Conservation (phyloP, 1,140 invertebrate species). For the Brachionus koreanus region DNA sequence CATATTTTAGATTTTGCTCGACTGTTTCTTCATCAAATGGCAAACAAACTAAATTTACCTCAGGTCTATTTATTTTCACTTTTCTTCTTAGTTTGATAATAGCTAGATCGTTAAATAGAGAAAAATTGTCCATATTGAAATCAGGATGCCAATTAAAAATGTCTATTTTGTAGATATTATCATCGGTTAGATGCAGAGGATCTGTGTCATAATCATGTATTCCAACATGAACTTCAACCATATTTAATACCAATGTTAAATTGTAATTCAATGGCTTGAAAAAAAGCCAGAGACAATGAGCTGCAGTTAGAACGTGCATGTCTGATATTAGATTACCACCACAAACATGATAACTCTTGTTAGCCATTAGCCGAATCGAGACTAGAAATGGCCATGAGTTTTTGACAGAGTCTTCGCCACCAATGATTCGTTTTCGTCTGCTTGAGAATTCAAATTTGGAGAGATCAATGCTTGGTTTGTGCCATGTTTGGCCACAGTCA, state of each 20-base stretch:
- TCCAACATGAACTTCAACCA: conserved; percentile 40
- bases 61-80: conserved; percentile 32
- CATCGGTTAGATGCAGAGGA: background rate
- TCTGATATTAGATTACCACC: conserved; percentile 34
- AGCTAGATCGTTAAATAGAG: conserved; percentile 9
- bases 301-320: conserved; percentile 16
- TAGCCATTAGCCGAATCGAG: background rate
- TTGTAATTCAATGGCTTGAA: conserved; percentile 18
- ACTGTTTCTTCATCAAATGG: background rate
- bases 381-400: conserved; percentile 42
- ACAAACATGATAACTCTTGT: conserved; percentile 23
- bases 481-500: conserved; percentile 35
- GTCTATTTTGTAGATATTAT: conserved; percentile 26
- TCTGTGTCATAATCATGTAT: background rate
- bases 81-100: conserved; percentile 22
- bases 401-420: conserved; percentile 29
- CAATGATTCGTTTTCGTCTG: conserved; percentile 9
- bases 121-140: background rate
- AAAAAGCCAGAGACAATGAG: conserved; percentile 10
- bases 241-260: background rate
- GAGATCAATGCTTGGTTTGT: conserved; percentile 14
- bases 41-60: conserved; percentile 36
- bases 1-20: background rate
- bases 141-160: conserved; percentile 21
- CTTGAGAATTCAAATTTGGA: background rate